Percentiles rank a stretch among this genome's conserved stretches.
phyloP scores from a whole-genome alignment of 2,888 invertebrate species.

The Bimastos eiseni region DNA sequence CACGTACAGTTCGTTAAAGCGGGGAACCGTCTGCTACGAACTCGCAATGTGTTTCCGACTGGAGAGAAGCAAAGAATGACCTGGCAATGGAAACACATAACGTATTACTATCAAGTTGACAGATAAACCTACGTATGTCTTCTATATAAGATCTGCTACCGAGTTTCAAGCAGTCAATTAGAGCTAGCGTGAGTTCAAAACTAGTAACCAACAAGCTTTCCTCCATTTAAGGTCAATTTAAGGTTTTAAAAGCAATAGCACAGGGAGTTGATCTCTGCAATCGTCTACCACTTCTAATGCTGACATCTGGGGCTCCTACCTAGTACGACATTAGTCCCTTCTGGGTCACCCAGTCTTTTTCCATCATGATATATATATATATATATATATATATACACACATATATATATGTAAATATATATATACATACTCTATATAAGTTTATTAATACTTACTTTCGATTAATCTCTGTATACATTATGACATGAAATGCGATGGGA shows the following conservation, averaged over 20 bases:
- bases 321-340: too few species aligned
- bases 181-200: background rate
- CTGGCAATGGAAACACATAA: slow-evolving; percentile 65
- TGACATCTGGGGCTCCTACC: too few species aligned
- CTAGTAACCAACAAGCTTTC: background rate
- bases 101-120: background rate
- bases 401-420: too few species aligned
- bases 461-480: too few species aligned
- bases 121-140: background rate
- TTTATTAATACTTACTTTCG: too few species aligned
- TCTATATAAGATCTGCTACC: background rate
- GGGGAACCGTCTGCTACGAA: slow-evolving; percentile 91
- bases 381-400: too few species aligned
- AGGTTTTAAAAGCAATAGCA: background rate
- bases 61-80: slow-evolving; percentile 95
- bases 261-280: too few species aligned
- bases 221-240: background rate
- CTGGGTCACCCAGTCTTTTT: too few species aligned
- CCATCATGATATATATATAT: too few species aligned
- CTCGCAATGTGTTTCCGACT: slow-evolving; percentile 87
- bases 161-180: background rate
- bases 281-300: too few species aligned
- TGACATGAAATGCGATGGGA: too few species aligned
- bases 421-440: too few species aligned
- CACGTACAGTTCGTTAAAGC: slow-evolving; percentile 92